Conservation (phyloP, 2,797 vertebrate genomes). For the Helarctos malayanus region DNA sequence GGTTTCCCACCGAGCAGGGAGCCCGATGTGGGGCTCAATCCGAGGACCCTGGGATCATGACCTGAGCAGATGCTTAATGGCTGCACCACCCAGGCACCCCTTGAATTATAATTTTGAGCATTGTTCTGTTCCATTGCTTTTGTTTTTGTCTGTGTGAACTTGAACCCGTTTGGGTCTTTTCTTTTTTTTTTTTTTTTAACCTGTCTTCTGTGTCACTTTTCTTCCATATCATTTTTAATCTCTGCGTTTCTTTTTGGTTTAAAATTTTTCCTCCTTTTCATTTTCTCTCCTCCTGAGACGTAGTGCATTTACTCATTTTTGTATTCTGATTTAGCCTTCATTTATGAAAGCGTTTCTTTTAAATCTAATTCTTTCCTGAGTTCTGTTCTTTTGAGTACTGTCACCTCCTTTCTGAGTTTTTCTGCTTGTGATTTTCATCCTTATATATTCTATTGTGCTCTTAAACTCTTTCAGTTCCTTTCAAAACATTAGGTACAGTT, state of each 20-base stretch:
- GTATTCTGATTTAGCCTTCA: neutral
- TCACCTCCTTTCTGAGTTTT: slow-evolving; percentile 47
- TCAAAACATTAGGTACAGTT: neutral
- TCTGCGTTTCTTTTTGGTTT: neutral
- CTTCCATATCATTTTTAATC: neutral
- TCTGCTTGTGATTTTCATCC: neutral
- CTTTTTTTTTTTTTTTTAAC: neutral
- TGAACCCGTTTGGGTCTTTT: neutral
- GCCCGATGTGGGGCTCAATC: no score
- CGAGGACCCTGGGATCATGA: no score
- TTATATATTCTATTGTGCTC: neutral
- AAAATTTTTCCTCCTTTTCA: neutral
- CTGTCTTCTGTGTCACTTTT: neutral
- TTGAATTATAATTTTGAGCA: neutral
- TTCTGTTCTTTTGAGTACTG: neutral
- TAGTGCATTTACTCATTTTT: neutral
- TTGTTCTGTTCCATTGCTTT: neutral
- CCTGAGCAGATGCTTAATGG: no score
- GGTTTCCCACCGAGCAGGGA: no score
- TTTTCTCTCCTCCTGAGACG: neutral
- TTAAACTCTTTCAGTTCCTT: slow-evolving; percentile 30
- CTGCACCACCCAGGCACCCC: no score
- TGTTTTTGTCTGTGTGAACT: neutral
- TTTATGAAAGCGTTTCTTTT: slow-evolving; percentile 3
- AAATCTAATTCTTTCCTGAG: neutral